These are phyloP conservation scores for Sebastes elongatus DNA, from an alignment of 2,797 vertebrate species.

Conservation along the genomic window DNA sequence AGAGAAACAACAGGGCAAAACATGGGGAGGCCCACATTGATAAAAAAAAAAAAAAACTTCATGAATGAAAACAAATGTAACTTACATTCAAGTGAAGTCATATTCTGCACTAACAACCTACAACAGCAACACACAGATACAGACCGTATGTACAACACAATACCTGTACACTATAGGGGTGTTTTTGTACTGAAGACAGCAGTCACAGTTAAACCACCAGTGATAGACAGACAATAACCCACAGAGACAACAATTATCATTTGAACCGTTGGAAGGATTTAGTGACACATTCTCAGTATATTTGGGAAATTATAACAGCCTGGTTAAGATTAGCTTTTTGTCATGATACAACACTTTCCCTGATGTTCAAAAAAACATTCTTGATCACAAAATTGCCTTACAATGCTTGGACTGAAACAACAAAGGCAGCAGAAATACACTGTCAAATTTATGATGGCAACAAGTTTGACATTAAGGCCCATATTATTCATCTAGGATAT, in stretches of 20 bases:
- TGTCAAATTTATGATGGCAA: not conserved
- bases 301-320: not conserved
- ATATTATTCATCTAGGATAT: not conserved
- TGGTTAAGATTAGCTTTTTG: not conserved
- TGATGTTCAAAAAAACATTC: not conserved
- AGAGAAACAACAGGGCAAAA: constrained; percentile 70
- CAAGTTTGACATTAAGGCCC: not conserved
- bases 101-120: constrained; percentile 19
- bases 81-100: constrained; percentile 60
- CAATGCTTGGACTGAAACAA: not conserved
- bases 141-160: constrained; percentile 22
- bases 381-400: not conserved
- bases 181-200: not conserved
- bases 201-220: constrained; percentile 24
- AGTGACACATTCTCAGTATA: not conserved
- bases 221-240: not conserved
- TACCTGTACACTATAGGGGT: not conserved
- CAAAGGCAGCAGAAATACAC: not conserved
- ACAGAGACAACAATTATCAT: not conserved
- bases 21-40: constrained; percentile 68
- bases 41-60: constrained; percentile 77
- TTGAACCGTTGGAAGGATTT: not conserved
- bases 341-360: not conserved
- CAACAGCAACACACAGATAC: constrained; percentile 16
- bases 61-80: constrained; percentile 30